Evolutionary conservation across 2,113 vertebrate genomes (phyloP), one percentile per base, ranked within the genome.

Genomic region (Vimba vimba): DNA sequence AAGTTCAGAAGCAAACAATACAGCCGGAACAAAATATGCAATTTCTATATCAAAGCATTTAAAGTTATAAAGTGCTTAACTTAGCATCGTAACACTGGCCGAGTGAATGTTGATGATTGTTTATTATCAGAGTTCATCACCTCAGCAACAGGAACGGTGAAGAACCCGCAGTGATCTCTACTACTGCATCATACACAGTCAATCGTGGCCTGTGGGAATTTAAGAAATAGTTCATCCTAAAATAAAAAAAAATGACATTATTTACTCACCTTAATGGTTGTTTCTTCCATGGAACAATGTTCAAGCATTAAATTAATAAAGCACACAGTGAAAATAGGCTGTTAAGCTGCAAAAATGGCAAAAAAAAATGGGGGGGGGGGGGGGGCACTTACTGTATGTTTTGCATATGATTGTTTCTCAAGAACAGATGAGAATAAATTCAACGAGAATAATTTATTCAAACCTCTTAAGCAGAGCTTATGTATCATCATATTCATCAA

Each of bases 381-480:
- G 39, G 39, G 25, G 2, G 6, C 23, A 66, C 27, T 30, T 15
- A 64, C 0, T 57, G 30, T 23, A 4, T 13, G 33, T 76, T 33
- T 2, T 50, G 13, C 47, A 19, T 8, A 57, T 6, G 21, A 21
- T 57, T 57, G 21, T 57, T 57, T 57, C 2, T 47, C 25, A 15
- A 73, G 33, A 71, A 82, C 17, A 81, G 8, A 68, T 47, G 4
- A 66, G 25, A 79, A 79, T 57, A 86, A 64, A 52, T 57, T 78
- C 27, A 86, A 66, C 77, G 19, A 85, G 87, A 93, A 93, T 89
- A 84, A 90, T 95, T 95, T 94, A 95, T 95, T 95, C 93, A 92
- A 93, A 94, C 93, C 93, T 91, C 91, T 94, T 94, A 93, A 90
- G 90, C 90, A 90, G 92, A 59, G 94, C 87, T 91, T 91, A 93